These are phyloP conservation scores for Scaptomyza polygonia DNA, from an alignment of 2,888 invertebrate genomes.

Conservation along the genomic window DNA sequence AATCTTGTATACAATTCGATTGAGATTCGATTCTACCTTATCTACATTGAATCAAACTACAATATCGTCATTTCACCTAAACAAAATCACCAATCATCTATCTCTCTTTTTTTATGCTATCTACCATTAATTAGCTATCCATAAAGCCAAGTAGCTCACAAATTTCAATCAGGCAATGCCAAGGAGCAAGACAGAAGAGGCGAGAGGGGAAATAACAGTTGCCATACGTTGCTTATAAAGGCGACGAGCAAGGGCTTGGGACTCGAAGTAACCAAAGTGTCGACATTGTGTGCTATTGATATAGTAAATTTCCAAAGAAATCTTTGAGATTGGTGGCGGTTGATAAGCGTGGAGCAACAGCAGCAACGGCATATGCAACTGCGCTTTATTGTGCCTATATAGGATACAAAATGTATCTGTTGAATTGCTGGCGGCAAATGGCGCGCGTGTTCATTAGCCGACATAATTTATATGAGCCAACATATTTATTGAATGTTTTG, in stretches of 20 bases:
- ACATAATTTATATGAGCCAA: conserved; percentile 79
- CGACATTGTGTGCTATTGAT: conserved; percentile 72
- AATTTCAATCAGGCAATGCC: conserved; percentile 65
- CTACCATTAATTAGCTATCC: conserved; percentile 66
- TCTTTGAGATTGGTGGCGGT: conserved; percentile 73
- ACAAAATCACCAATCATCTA: conserved; percentile 12
- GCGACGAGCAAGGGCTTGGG: conserved; percentile 23
- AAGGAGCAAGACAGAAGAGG: conserved; percentile 4
- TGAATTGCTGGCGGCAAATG: conserved; percentile 50
- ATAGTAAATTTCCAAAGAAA: conserved; percentile 77
- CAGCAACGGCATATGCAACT: conserved; percentile 63
- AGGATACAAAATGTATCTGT: conserved; percentile 32
- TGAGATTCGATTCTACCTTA: background rate
- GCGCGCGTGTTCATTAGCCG: conserved; percentile 75
- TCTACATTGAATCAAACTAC: conserved; percentile 8
- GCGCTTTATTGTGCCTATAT: conserved; percentile 61
- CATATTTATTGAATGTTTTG: conserved; percentile 80
- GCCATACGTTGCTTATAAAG: conserved; percentile 40
- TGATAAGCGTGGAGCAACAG: conserved; percentile 70
- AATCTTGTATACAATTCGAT: background rate
- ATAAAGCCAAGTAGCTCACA: conserved; percentile 77
- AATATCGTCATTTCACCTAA: conserved; percentile 11
- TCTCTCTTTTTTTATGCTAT: conserved; percentile 12
- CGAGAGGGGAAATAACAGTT: conserved; percentile 8
- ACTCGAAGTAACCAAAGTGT: conserved; percentile 48